Percentiles rank a stretch among this genome's conserved stretches.
Conservation (phyloP, 2,797 vertebrate species). For the Acipenser ruthenus region DNA sequence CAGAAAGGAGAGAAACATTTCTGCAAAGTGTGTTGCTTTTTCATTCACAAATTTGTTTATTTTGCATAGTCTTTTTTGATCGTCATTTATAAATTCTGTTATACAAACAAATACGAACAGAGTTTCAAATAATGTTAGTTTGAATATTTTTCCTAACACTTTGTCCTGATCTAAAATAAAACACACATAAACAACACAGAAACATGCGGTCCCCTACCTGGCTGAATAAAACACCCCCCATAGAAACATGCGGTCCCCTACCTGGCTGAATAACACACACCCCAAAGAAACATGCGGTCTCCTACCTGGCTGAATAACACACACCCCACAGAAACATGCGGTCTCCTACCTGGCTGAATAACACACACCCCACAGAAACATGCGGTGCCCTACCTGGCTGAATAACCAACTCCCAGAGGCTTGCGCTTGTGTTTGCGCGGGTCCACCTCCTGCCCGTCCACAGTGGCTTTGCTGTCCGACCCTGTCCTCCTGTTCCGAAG, state of each 20-base stretch:
- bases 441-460: constrained; percentile 75
- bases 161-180: background rate
- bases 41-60: too few species aligned
- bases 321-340: background rate
- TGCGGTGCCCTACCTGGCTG: constrained; percentile 67
- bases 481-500: constrained; percentile 43
- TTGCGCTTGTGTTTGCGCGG: constrained; percentile 80
- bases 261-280: constrained; percentile 86
- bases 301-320: constrained; percentile 49
- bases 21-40: too few species aligned
- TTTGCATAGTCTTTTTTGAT: too few species aligned
- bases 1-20: too few species aligned
- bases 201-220: background rate
- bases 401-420: constrained; percentile 83
- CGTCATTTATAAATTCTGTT: too few species aligned
- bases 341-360: background rate
- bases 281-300: constrained; percentile 74
- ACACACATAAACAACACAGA: background rate
- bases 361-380: background rate
- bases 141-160: too few species aligned
- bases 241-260: too few species aligned
- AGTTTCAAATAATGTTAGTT: too few species aligned
- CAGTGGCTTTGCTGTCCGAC: constrained; percentile 50
- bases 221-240: too few species aligned
- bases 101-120: too few species aligned